Percentiles rank a stretch among this genome's conserved stretches.
These are phyloP conservation scores for Chymomyza fuscimana DNA, from an alignment of 2,888 invertebrate genomes.

Conservation along the genomic window DNA sequence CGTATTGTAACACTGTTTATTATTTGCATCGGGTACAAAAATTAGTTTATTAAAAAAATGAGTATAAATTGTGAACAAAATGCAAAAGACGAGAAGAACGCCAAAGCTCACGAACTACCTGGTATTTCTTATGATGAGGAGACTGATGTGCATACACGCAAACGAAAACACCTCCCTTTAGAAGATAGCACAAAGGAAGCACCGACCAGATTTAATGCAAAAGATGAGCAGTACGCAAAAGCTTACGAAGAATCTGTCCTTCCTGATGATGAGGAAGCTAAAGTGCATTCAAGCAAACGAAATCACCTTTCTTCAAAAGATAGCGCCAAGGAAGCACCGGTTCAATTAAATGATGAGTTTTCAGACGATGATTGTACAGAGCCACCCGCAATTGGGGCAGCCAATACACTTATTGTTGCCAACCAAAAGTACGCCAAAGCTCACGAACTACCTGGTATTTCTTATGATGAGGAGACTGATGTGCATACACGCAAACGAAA, in stretches of 20 bases:
- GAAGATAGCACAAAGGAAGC: neutral
- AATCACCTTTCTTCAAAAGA: neutral
- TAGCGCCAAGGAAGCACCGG: neutral
- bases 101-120: conserved; percentile 6
- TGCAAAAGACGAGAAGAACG: conserved; percentile 39
- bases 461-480: conserved; percentile 62
- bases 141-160: conserved; percentile 28
- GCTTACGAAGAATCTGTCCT: conserved; percentile 28
- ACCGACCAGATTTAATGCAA: neutral
- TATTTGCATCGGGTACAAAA: conserved; percentile 5
- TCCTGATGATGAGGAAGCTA: conserved; percentile 66
- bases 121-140: conserved; percentile 62
- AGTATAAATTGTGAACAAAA: conserved; percentile 53
- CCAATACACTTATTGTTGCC: conserved; percentile 84
- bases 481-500: neutral
- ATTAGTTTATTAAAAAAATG: conserved; percentile 34
- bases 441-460: conserved; percentile 33
- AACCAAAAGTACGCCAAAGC: conserved; percentile 82
- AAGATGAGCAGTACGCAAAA: conserved; percentile 38
- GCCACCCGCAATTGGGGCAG: conserved; percentile 31
- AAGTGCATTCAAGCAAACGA: neutral
- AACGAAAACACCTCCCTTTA: neutral
- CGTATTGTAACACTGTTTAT: neutral
- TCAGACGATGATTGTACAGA: conserved; percentile 12
- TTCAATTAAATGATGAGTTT: neutral